phyloP scores from a whole-genome alignment of 2,888 invertebrate species.

The Aproaerema taeniolella region DNA sequence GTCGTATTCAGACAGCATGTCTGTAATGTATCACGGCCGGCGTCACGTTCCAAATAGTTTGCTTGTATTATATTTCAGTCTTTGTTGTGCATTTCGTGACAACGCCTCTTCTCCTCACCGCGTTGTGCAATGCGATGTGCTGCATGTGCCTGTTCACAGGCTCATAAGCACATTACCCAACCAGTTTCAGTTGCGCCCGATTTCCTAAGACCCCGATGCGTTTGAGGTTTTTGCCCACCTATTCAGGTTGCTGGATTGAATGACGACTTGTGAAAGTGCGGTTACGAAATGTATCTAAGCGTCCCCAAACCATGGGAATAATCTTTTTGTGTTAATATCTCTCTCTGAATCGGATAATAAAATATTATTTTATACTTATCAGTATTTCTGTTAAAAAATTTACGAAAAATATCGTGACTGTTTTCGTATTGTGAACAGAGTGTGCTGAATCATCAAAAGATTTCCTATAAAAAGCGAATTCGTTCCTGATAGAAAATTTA shows the following conservation, averaged over 20 bases:
- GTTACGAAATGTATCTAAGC: conserved; percentile 36
- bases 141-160: conserved; percentile 41
- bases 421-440: too few relatives aligned
- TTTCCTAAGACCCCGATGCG: conserved; percentile 47
- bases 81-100: conserved; percentile 54
- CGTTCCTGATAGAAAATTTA: conserved; percentile 35
- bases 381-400: too few relatives aligned
- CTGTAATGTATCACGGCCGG: conserved; percentile 45
- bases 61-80: conserved; percentile 58
- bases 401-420: too few relatives aligned
- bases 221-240: conserved; percentile 40
- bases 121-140: conserved; percentile 54
- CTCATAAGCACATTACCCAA: conserved; percentile 41
- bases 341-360: too few relatives aligned
- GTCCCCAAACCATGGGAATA: conserved; percentile 20
- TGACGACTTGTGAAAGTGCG: conserved; percentile 49
- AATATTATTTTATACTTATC: too few relatives aligned
- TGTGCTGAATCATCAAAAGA: conserved; percentile 3
- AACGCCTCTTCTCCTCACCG: conserved; percentile 47
- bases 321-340: not conserved
- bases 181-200: conserved; percentile 47
- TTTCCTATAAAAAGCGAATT: conserved; percentile 10
- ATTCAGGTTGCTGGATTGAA: conserved; percentile 37
- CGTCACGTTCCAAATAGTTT: conserved; percentile 66
- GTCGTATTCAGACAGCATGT: conserved; percentile 31